phyloP scores from a whole-genome alignment of 2,797 vertebrate species.

The Gorsachius magnificus region DNA sequence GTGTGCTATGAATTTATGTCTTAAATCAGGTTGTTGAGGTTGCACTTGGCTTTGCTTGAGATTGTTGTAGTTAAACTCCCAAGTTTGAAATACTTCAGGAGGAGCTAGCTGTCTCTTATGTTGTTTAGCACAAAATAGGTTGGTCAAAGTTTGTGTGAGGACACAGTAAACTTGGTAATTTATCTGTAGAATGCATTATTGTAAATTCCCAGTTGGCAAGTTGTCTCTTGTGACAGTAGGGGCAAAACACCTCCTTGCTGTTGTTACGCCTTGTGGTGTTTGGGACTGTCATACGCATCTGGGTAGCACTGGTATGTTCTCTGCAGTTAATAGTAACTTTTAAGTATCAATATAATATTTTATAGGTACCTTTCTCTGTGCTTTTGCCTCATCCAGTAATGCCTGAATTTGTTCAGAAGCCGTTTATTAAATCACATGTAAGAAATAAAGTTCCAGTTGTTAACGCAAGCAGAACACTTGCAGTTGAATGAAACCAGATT shows the following conservation, averaged over 20 bases:
- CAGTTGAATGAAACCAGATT: neutral
- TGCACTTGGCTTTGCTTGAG: neutral
- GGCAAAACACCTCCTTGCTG: neutral
- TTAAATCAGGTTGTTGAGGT: neutral
- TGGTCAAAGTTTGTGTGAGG: neutral
- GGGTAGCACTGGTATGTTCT: neutral
- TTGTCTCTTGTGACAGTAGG: neutral
- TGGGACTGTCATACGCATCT: rapidly evolving
- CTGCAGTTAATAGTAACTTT: neutral
- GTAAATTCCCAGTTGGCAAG: neutral
- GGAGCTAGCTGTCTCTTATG: neutral
- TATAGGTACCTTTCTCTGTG: neutral
- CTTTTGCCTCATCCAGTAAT: neutral
- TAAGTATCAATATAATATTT: neutral
- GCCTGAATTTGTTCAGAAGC: neutral
- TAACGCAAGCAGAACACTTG: neutral
- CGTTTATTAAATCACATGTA: neutral
- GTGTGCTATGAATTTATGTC: neutral
- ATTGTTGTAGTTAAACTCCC: neutral
- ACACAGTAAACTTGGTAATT: neutral
- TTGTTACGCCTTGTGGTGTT: neutral
- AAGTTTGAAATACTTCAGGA: neutral
- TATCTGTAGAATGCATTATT: neutral
- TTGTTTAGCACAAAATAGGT: neutral
- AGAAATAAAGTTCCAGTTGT: neutral